Evolutionary conservation across 2,113 vertebrate genomes (phyloP), one percentile per base, ranked within the genome.

Genomic region (Cromileptes altivelis): DNA sequence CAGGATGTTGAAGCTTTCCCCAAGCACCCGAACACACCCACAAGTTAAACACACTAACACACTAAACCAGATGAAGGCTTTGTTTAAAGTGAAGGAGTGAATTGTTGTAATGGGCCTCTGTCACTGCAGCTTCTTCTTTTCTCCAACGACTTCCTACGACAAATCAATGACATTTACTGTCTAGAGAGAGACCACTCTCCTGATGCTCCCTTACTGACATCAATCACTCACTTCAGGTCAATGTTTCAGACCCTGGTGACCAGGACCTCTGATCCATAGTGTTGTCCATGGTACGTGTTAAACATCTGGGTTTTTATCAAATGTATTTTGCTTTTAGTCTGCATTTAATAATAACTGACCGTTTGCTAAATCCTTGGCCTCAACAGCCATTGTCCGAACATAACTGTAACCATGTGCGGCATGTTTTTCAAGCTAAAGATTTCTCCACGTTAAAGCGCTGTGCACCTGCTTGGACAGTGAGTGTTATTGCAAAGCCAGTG

Each of bases 211-310:
- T 77, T 8, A 25, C 67, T 74, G 74, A 75, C 58, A 68, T 70
- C 42, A 55, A 23, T 27, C 71, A 78, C 30, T 78, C 40, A 85
- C 79, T 84, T 81, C 60, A 61, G 53, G 40, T 79, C 75, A 78
- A 6, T 75, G 73, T 69, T 75, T 61, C 70, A 64, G 63, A 78
- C 57, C 19, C 53, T 19, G 30, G 33, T 70, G 69, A 71, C 19
- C 45, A 23, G 40, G 42, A 65, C 11, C 17, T 58, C 9, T 3
- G n/a, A 67, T 77, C 62, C 27, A 55, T 69, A 50, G 49, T 67
- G 33, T 13, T 70, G 71, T 53, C 25, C 13, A 50, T 49, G 61
- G 37, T 58, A n/a, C 52, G 40, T 49, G 15, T 45, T 65, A 63
- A 45, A 56, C 21, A 50, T 69, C 4, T 0, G 3, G 50, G 13